These are phyloP conservation scores for Pluvianellus socialis DNA, from an alignment of 2,113 vertebrate species.

Conservation along the genomic window DNA sequence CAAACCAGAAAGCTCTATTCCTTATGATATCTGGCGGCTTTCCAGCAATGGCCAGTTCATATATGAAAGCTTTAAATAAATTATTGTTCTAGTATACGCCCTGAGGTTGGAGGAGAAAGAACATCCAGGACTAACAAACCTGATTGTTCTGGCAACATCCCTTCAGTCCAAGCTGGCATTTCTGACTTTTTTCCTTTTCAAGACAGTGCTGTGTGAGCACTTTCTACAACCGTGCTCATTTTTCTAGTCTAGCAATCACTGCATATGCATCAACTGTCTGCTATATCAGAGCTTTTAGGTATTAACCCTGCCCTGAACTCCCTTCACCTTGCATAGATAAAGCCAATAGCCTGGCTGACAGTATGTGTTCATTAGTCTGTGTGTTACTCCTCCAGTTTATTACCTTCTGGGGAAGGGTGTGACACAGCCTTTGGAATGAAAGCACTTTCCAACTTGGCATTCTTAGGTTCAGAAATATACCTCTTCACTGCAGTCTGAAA, in stretches of 20 bases:
- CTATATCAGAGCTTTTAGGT: background rate
- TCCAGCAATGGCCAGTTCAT: conserved; percentile 65
- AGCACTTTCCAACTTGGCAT: conserved; percentile 67
- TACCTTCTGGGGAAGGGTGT: conserved; percentile 66
- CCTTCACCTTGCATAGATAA: conserved; percentile 11
- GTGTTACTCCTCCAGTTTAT: conserved; percentile 56
- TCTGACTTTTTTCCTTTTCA: conserved; percentile 36
- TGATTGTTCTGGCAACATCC: conserved; percentile 74
- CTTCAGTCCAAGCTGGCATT: conserved; percentile 61
- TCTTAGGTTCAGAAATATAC: conserved; percentile 52
- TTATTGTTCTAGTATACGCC: conserved; percentile 77
- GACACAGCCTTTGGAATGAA: conserved; percentile 57
- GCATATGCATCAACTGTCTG: background rate
- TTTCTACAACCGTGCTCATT: conserved; percentile 42
- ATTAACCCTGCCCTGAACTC: conserved; percentile 20
- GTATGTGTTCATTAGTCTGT: conserved; percentile 34
- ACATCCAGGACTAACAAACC: conserved; percentile 80
- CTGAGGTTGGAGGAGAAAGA: conserved; percentile 74
- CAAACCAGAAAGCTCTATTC: conserved; percentile 48
- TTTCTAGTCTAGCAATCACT: conserved; percentile 20
- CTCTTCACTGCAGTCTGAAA: conserved; percentile 63
- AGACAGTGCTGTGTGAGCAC: conserved; percentile 44
- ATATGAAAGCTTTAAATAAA: conserved; percentile 76
- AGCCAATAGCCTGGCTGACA: conserved; percentile 35
- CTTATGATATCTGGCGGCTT: conserved; percentile 51